A percentile compares a stretch with the other conserved stretches of the same genome.
Conservation (phyloP, 2,888 invertebrate species). For the Ormyrus rosae region DNA sequence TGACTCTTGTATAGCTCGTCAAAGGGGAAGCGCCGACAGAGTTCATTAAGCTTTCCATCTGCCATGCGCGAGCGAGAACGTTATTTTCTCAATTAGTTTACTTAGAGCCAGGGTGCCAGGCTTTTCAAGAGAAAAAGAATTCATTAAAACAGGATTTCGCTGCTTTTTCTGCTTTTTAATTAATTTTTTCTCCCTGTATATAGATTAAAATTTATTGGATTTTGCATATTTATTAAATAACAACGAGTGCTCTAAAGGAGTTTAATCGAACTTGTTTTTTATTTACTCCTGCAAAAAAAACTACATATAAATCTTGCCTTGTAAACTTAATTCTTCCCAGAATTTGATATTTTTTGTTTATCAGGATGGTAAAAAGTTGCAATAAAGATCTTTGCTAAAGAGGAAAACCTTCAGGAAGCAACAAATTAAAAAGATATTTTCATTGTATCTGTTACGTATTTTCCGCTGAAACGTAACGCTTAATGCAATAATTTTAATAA, state of each 20-base stretch:
- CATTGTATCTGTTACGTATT: too few species aligned
- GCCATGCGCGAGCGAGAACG: neutral
- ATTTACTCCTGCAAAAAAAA: too few species aligned
- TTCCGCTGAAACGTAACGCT: too few species aligned
- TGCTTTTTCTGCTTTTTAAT: neutral
- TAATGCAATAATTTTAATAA: too few species aligned
- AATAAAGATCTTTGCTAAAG: too few species aligned
- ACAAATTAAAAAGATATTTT: too few species aligned
- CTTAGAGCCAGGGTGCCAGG: neutral
- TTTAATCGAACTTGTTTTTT: too few species aligned
- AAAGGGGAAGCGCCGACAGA: neutral
- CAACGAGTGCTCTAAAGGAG: neutral
- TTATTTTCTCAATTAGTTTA: neutral
- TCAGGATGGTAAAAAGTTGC: too few species aligned
- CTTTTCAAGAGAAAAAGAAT: neutral
- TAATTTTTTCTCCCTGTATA: neutral
- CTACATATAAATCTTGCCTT: too few species aligned
- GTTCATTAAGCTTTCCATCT: conserved; percentile 10
- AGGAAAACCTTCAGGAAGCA: too few species aligned
- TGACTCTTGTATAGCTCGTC: neutral
- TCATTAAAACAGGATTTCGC: neutral
- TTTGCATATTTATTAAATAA: neutral
- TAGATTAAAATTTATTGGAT: neutral
- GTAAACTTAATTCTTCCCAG: too few species aligned
- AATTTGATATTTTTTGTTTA: too few species aligned